phyloP scores from a whole-genome alignment of 2,797 vertebrate species.

The Rhinatrema bivittatum region DNA sequence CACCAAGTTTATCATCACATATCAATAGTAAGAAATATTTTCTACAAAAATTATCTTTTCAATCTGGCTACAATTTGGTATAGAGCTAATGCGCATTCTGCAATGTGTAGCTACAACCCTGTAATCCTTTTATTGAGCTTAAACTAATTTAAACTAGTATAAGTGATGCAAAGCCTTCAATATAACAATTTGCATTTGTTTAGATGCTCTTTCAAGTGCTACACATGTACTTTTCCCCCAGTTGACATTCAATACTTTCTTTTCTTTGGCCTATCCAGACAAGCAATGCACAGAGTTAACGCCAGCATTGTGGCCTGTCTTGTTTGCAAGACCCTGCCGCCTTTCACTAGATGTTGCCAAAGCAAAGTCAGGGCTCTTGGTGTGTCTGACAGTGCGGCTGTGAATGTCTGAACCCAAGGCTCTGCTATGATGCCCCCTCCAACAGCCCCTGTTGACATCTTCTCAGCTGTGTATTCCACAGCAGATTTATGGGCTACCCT shows the following conservation, averaged over 20 bases:
- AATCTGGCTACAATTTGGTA: too few relatives aligned
- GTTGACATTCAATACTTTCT: not conserved
- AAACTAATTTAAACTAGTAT: not conserved
- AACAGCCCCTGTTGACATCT: too few relatives aligned
- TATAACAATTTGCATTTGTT: not conserved
- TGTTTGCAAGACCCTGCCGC: conserved; percentile 39
- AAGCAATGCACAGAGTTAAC: too few relatives aligned
- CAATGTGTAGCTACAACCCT: too few relatives aligned
- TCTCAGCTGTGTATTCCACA: conserved; percentile 72
- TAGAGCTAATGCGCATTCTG: too few relatives aligned
- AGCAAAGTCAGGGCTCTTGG: conserved; percentile 27
- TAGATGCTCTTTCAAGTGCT: not conserved
- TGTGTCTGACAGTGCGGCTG: conserved; percentile 45
- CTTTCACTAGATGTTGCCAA: conserved; percentile 55
- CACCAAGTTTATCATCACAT: too few relatives aligned
- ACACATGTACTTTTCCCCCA: not conserved
- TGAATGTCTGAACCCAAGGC: conserved; percentile 3
- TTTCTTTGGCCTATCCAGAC: not conserved
- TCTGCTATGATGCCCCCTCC: too few relatives aligned
- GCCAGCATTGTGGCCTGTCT: conserved; percentile 18
- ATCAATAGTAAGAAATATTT: too few relatives aligned
- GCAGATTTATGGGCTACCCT: conserved; percentile 53
- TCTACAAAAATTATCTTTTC: too few relatives aligned
- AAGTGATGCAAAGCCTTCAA: not conserved
- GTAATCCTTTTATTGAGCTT: not conserved